phyloP scores from a whole-genome alignment of 1,140 invertebrate genomes.

The Coenobita brevimanus region DNA sequence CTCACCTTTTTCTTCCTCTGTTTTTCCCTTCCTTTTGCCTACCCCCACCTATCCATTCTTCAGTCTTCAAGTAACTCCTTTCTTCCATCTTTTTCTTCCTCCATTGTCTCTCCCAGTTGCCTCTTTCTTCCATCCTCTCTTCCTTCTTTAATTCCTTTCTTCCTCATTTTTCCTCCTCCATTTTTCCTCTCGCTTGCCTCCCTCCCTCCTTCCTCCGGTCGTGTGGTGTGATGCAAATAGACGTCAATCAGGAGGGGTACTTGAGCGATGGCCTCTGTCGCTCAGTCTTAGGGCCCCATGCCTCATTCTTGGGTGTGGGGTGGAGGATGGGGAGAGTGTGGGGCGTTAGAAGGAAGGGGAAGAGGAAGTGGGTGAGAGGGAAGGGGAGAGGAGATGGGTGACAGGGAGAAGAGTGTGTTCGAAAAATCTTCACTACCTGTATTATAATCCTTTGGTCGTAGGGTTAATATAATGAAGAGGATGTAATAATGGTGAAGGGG shows the following conservation, averaged over 20 bases:
- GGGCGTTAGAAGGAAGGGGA: not conserved
- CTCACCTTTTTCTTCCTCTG: no score
- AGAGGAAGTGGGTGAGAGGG: conserved; percentile 3
- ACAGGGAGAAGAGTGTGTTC: no score
- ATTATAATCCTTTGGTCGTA: no score
- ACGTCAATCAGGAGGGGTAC: conserved; percentile 39
- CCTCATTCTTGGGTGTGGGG: not conserved
- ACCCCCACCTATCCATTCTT: no score
- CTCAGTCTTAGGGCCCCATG: conserved; percentile 16
- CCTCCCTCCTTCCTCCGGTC: not conserved
- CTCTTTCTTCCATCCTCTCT: not conserved
- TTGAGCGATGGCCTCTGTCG: conserved; percentile 37
- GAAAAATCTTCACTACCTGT: no score
- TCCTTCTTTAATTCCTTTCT: not conserved
- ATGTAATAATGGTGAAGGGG: no score
- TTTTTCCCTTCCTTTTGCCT: no score
- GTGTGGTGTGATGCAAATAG: conserved; percentile 39
- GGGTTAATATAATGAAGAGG: no score
- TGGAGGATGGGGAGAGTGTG: conserved; percentile 3
- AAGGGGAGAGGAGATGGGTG: no score
- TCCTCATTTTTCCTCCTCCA: not conserved
- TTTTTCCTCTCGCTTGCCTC: not conserved
- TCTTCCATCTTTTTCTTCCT: not conserved
- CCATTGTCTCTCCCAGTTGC: not conserved
- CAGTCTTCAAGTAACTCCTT: no score